Conservation (phyloP, 2,113 vertebrate species). For the Motacilla tschutschensis region DNA sequence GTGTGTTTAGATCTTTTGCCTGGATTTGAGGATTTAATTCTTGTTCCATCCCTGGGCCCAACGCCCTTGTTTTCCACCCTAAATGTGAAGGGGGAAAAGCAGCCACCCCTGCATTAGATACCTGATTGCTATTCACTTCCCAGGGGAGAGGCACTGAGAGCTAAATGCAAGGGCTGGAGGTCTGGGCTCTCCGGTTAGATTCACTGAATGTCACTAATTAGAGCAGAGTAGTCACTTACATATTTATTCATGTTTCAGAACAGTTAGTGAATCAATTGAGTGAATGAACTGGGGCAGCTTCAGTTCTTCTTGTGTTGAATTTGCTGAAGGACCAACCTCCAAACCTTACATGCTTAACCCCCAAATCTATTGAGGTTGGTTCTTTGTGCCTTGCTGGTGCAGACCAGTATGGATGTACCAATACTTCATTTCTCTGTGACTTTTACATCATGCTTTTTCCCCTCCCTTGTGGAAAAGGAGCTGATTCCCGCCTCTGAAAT, state of each 20-base stretch:
- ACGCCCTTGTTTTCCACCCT: neutral
- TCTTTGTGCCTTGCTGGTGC: neutral
- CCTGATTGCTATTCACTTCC: slow-evolving; percentile 63
- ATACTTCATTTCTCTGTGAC: neutral
- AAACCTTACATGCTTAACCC: neutral
- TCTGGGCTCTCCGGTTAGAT: slow-evolving; percentile 7
- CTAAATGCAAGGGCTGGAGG: slow-evolving; percentile 36
- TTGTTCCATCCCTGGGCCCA: neutral
- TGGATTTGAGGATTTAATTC: slow-evolving; percentile 15
- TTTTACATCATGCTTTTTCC: neutral
- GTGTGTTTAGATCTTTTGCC: neutral
- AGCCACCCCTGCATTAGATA: slow-evolving; percentile 21
- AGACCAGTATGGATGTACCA: neutral
- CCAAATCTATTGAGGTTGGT: neutral
- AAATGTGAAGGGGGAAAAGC: neutral
- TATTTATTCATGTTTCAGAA: slow-evolving; percentile 46
- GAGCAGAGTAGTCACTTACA: slow-evolving; percentile 37
- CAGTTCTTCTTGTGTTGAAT: neutral
- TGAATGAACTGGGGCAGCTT: slow-evolving; percentile 13
- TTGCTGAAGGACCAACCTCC: neutral
- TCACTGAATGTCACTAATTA: slow-evolving; percentile 58
- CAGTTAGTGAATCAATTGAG: slow-evolving; percentile 41
- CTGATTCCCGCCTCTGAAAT: neutral
- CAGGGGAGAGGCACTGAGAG: slow-evolving; percentile 34
- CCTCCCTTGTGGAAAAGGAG: neutral